Conservation (phyloP, 2,888 invertebrate species). For the Ferdinandea cuprea region DNA sequence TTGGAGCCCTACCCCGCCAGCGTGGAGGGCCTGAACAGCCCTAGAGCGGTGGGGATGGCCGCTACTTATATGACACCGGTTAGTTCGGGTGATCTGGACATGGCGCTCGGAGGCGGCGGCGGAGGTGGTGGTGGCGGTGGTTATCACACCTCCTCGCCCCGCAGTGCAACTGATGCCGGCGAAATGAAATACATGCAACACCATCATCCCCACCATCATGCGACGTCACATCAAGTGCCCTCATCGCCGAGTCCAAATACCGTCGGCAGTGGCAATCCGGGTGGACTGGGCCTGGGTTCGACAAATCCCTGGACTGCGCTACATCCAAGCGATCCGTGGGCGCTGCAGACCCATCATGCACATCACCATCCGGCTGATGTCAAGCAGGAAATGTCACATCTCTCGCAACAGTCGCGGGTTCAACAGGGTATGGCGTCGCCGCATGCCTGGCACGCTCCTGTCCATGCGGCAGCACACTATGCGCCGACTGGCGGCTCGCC, state of each 20-base stretch:
- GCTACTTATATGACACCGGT: slow-evolving; percentile 97
- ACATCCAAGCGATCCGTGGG: slow-evolving; percentile 92
- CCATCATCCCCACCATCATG: slow-evolving; percentile 93
- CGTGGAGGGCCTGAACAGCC: slow-evolving; percentile 84
- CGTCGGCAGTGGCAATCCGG: slow-evolving; percentile 83
- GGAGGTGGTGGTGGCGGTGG: slow-evolving; percentile 81
- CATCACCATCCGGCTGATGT: slow-evolving; percentile 90
- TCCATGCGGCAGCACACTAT: slow-evolving; percentile 92
- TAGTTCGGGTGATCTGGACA: slow-evolving; percentile 89
- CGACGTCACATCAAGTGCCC: slow-evolving; percentile 89
- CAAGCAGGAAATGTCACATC: slow-evolving; percentile 89
- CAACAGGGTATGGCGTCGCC: slow-evolving; percentile 87
- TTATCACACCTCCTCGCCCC: slow-evolving; percentile 91
- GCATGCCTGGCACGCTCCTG: slow-evolving; percentile 96
- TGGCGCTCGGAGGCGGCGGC: slow-evolving; percentile 88
- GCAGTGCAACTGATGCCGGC: slow-evolving; percentile 92
- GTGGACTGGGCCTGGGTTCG: slow-evolving; percentile 81
- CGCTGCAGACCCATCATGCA: slow-evolving; percentile 88
- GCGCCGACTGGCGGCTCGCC: slow-evolving; percentile 91
- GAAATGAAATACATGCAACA: slow-evolving; percentile 97
- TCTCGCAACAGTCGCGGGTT: slow-evolving; percentile 84
- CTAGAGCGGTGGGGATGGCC: slow-evolving; percentile 94
- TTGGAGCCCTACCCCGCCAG: slow-evolving; percentile 84
- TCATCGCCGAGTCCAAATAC: slow-evolving; percentile 87
- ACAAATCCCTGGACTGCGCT: slow-evolving; percentile 93